Evolutionary conservation across 2,113 vertebrate species (phyloP).

Genomic region (Dermatemys mawii): DNA sequence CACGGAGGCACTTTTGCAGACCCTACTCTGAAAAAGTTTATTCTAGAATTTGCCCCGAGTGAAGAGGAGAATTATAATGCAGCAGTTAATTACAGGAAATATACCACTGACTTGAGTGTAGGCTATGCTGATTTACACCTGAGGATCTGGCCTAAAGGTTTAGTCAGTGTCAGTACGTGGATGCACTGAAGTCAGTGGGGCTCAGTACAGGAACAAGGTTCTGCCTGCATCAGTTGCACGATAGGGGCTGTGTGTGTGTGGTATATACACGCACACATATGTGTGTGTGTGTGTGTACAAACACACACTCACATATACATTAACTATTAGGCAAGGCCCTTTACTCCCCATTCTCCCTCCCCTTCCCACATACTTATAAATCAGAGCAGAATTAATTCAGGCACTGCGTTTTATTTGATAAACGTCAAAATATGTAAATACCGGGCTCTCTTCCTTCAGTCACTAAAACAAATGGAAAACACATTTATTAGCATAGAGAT

Average conservation of each 20-base stretch:
- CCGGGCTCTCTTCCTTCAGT: conserved; percentile 75
- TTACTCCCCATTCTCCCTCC: not conserved
- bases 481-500: conserved; percentile 92
- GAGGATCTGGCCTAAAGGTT: not conserved
- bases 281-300: not conserved
- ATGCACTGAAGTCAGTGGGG: not conserved
- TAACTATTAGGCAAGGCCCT: not conserved
- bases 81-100: not conserved
- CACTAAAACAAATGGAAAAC: conserved; percentile 87
- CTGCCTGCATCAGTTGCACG: not conserved
- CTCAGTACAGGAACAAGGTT: not conserved
- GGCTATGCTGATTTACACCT: not conserved
- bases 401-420: conserved; percentile 75
- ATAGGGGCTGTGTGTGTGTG: not conserved
- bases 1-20: not conserved
- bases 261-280: not conserved
- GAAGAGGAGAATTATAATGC: not conserved
- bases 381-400: conserved; percentile 74
- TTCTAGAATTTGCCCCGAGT: not conserved
- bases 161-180: too few species aligned
- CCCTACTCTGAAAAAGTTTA: not conserved
- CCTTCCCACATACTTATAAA: conserved; percentile 39
- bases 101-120: accelerated
- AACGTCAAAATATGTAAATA: conserved; percentile 83
- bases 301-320: too few species aligned